A percentile compares a stretch with the other conserved stretches of the same genome.
These are phyloP conservation scores for Reticulitermes speratus DNA, from an alignment of 1,140 invertebrate genomes.

Conservation along the genomic window DNA sequence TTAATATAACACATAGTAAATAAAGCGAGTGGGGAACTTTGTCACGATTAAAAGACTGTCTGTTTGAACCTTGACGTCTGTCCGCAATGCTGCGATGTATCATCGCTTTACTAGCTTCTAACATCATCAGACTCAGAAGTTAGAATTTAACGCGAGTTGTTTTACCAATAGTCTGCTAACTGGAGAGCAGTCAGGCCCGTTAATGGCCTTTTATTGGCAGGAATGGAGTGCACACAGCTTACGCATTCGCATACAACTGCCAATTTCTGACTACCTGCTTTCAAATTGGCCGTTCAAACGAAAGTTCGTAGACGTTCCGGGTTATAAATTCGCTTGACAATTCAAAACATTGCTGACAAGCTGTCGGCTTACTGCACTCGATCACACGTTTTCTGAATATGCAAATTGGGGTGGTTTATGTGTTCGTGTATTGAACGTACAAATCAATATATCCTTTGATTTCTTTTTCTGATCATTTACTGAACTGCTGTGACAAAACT, in stretches of 20 bases:
- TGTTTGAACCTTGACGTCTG: too few species aligned
- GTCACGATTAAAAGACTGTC: too few species aligned
- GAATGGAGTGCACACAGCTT: background rate
- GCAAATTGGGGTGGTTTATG: too few species aligned
- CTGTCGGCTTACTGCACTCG: too few species aligned
- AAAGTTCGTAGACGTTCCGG: background rate
- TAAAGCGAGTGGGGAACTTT: too few species aligned
- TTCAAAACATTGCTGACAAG: too few species aligned
- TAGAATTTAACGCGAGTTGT: background rate
- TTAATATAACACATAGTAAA: too few species aligned
- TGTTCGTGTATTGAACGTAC: too few species aligned
- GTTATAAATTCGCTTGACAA: background rate
- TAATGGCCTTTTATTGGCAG: slow-evolving; percentile 3
- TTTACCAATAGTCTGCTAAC: slow-evolving; percentile 4
- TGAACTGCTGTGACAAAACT: too few species aligned
- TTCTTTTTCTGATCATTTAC: too few species aligned
- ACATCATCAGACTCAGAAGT: background rate
- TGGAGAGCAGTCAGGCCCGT: background rate
- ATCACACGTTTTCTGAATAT: too few species aligned
- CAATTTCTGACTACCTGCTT: background rate
- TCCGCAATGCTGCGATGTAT: background rate
- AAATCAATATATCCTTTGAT: too few species aligned
- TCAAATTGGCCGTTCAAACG: background rate
- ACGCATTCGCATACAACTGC: background rate
- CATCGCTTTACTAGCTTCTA: background rate